Evolutionary conservation across 2,113 vertebrate genomes (phyloP).

Genomic region (Siniperca knerii): DNA sequence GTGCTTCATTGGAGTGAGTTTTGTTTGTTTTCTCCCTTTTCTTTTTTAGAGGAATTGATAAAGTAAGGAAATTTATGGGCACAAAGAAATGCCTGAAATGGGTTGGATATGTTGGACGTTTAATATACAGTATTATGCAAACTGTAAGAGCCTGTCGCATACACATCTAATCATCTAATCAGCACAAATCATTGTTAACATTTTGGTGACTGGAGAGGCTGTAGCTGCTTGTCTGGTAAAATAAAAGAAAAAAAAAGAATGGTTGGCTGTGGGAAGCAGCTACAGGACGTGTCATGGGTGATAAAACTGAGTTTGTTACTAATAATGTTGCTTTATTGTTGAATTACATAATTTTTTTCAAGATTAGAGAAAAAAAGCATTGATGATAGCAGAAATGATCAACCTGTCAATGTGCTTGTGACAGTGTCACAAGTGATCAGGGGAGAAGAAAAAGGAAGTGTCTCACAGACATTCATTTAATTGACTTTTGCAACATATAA

Average conservation of each 20-base stretch:
- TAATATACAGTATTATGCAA: neutral
- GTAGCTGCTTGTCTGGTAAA: neutral
- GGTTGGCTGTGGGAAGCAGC: neutral
- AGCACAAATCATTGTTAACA: neutral
- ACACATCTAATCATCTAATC: neutral
- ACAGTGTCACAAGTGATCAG: neutral
- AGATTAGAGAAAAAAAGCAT: neutral
- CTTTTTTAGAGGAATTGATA: no score
- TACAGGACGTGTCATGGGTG: neutral
- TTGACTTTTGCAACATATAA: neutral
- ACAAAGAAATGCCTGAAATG: no score
- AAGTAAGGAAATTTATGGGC: no score
- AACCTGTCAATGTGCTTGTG: neutral
- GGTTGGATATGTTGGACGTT: no score
- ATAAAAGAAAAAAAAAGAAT: neutral
- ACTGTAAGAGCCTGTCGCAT: neutral
- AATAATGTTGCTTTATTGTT: neutral
- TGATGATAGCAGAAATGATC: neutral
- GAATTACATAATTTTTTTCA: neutral
- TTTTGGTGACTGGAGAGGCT: no score
- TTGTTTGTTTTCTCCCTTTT: no score
- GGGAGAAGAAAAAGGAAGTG: neutral
- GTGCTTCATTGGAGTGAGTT: no score
- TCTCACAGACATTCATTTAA: neutral
- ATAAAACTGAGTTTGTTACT: no score